Conservation (phyloP, 2,797 vertebrate genomes). For the Halcyon smyrnensis region DNA sequence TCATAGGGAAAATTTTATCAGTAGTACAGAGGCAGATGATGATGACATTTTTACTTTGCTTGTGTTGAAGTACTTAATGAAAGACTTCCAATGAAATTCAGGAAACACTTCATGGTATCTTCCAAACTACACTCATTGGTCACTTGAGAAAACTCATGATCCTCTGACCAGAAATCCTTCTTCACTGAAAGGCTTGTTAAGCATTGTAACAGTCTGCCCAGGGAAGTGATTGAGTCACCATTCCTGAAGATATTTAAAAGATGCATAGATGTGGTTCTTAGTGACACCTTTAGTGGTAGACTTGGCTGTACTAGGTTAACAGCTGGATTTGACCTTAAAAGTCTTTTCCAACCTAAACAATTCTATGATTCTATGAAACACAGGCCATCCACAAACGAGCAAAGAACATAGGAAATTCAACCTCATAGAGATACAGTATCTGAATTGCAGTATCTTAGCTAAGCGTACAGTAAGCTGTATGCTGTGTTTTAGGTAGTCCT, state of each 20-base stretch:
- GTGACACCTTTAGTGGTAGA: neutral
- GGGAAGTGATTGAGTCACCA: neutral
- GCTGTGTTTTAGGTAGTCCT: neutral
- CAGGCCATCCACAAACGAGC: neutral
- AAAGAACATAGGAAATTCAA: neutral
- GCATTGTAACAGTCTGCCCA: neutral
- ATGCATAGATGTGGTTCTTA: neutral
- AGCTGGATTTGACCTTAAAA: neutral
- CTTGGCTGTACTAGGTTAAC: neutral
- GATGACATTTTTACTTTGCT: neutral
- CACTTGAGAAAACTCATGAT: neutral
- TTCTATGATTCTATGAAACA: neutral
- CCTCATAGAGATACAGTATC: neutral
- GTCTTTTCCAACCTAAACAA: neutral
- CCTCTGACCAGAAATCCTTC: neutral
- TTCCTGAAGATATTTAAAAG: neutral
- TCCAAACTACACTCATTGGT: neutral
- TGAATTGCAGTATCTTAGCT: neutral
- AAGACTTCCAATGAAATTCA: neutral
- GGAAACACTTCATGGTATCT: neutral
- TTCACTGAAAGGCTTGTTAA: neutral
- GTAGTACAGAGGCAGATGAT: neutral
- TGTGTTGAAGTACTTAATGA: neutral
- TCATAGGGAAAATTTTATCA: neutral
- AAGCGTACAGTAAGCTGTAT: neutral